Evolutionary conservation across 2,797 vertebrate species (phyloP).

Genomic region (Aeoliscus strigatus): DNA sequence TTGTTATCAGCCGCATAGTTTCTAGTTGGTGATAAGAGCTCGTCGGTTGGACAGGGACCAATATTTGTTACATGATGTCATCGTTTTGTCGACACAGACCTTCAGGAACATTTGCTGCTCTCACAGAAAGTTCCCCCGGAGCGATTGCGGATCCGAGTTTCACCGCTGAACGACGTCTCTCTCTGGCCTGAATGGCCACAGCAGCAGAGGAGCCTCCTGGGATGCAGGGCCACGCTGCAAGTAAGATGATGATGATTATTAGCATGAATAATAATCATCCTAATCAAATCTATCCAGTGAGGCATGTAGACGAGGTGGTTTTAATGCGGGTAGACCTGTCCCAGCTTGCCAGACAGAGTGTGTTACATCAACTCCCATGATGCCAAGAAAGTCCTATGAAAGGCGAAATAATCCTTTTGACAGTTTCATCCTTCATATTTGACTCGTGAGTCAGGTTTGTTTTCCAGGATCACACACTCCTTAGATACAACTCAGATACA

Average conservation of each 20-base stretch:
- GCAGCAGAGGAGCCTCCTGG: conserved; percentile 66
- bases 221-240: conserved; percentile 51
- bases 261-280: not conserved
- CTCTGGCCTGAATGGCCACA: conserved; percentile 72
- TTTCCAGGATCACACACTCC: too few relatives aligned
- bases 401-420: too few relatives aligned
- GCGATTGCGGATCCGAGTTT: conserved; percentile 15
- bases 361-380: too few relatives aligned
- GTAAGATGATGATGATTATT: conserved; percentile 41
- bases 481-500: too few relatives aligned
- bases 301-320: not conserved
- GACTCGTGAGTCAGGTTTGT: too few relatives aligned
- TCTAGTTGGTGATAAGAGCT: too few relatives aligned
- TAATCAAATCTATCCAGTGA: not conserved
- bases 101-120: too few relatives aligned
- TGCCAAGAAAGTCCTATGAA: too few relatives aligned
- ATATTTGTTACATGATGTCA: conserved; percentile 33
- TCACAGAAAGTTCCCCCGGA: not conserved
- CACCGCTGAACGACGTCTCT: conserved; percentile 12
- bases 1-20: fast-evolving
- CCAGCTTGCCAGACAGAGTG: too few relatives aligned
- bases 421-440: too few relatives aligned
- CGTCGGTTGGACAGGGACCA: conserved; percentile 16
- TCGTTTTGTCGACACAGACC: conserved; percentile 12
- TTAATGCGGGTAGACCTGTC: too few relatives aligned